A percentile compares a stretch with the other conserved stretches of the same genome.
Evolutionary conservation across 1,140 invertebrate genomes (phyloP).

Genomic region (Diuraphis noxia): DNA sequence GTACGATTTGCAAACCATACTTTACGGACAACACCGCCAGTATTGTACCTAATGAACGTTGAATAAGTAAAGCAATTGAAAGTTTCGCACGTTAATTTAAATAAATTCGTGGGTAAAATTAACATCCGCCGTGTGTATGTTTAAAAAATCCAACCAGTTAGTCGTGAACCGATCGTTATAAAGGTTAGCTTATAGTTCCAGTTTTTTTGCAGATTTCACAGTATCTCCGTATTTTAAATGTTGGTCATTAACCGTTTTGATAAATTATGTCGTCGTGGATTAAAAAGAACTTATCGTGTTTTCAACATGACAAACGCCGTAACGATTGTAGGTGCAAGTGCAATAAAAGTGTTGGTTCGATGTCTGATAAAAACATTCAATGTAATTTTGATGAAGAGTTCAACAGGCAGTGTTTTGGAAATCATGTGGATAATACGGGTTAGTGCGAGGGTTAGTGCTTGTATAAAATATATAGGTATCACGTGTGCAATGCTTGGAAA

Average conservation of each 20-base stretch:
- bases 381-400: conserved; percentile 24
- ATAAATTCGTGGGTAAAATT: background rate
- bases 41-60: conserved; percentile 9
- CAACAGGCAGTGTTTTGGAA: background rate
- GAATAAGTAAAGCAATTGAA: conserved; percentile 24
- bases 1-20: conserved; percentile 32
- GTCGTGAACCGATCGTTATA: background rate
- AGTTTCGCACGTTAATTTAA: conserved; percentile 48
- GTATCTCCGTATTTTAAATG: background rate
- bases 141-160: background rate
- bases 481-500: background rate
- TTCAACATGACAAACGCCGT: background rate
- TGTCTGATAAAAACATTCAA: conserved; percentile 37
- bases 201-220: background rate
- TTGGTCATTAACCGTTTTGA: background rate
- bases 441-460: conserved; percentile 27
- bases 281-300: conserved; percentile 42
- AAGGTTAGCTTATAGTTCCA: background rate
- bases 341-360: background rate
- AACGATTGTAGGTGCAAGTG: background rate
- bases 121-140: background rate
- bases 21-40: background rate
- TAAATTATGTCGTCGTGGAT: conserved; percentile 36
- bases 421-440: background rate
- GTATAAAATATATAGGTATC: background rate